Percentiles rank a stretch among this genome's conserved stretches.
phyloP scores from a whole-genome alignment of 1,140 invertebrate genomes.

The Sarcophaga peregrina region DNA sequence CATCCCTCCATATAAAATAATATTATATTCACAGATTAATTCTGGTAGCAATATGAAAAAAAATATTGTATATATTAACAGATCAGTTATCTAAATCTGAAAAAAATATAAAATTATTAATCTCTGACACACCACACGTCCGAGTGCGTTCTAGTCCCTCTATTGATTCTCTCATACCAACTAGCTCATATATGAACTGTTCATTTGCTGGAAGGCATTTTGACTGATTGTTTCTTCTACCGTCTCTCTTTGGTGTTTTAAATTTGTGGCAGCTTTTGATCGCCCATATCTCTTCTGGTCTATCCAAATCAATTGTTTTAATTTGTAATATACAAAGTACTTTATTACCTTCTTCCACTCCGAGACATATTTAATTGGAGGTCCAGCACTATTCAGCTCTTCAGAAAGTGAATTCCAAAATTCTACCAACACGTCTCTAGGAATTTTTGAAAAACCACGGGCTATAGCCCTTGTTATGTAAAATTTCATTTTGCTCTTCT shows the following conservation, averaged over 20 bases:
- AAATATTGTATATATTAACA: no score
- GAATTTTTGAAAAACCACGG: background rate
- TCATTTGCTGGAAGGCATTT: background rate
- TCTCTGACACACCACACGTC: background rate
- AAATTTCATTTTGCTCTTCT: background rate
- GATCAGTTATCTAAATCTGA: background rate
- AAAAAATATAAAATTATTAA: no score
- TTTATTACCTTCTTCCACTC: slow-evolving; percentile 6
- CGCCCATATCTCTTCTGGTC: slow-evolving; percentile 2
- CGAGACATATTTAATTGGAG: slow-evolving; percentile 16
- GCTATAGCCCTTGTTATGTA: background rate
- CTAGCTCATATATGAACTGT: background rate
- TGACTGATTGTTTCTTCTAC: background rate
- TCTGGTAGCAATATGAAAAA: background rate
- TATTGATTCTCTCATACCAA: slow-evolving; percentile 23
- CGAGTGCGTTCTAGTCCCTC: background rate
- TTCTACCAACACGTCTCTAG: background rate
- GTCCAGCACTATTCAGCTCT: background rate
- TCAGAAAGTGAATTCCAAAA: background rate
- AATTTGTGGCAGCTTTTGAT: background rate
- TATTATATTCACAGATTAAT: background rate
- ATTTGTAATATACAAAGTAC: background rate
- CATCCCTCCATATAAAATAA: background rate
- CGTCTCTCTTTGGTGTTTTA: background rate
- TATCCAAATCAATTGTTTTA: background rate